These are phyloP conservation scores for Gandaritis pyraliata DNA, from an alignment of 2,888 invertebrate genomes.

Conservation along the genomic window DNA sequence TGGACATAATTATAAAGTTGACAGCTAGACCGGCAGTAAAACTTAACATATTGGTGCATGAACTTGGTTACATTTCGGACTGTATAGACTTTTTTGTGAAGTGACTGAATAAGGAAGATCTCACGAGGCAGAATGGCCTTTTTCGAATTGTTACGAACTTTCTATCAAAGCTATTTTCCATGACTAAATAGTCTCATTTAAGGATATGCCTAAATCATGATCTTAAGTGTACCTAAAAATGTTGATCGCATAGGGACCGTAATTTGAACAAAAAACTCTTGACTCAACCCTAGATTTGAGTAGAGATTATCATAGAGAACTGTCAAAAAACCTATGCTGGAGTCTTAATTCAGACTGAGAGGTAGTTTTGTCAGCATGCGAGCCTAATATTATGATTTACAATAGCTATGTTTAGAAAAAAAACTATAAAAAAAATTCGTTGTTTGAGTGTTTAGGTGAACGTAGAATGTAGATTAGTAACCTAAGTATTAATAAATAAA, in stretches of 20 bases:
- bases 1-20: too few species aligned
- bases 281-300: too few species aligned
- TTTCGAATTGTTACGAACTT: slow-evolving; percentile 41
- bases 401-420: slow-evolving; percentile 24
- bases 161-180: slow-evolving; percentile 36
- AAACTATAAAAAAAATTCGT: slow-evolving; percentile 21
- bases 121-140: slow-evolving; percentile 58
- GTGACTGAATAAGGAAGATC: slow-evolving; percentile 61
- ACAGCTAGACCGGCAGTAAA: too few species aligned
- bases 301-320: too few species aligned
- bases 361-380: too few species aligned
- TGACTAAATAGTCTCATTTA: slow-evolving; percentile 1
- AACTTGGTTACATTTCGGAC: neutral
- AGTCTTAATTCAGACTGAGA: too few species aligned
- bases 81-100: slow-evolving; percentile 25
- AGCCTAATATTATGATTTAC: too few species aligned
- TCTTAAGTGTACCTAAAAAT: too few species aligned
- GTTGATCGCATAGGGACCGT: too few species aligned
- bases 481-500: slow-evolving; percentile 10
- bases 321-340: too few species aligned
- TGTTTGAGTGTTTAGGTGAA: slow-evolving; percentile 20
- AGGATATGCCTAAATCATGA: slow-evolving; percentile 1
- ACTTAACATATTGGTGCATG: too few species aligned
- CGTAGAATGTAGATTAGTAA: slow-evolving; percentile 15
- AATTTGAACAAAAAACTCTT: too few species aligned